Evolutionary conservation across 2,113 vertebrate genomes (phyloP).

Genomic region (Progne subis): DNA sequence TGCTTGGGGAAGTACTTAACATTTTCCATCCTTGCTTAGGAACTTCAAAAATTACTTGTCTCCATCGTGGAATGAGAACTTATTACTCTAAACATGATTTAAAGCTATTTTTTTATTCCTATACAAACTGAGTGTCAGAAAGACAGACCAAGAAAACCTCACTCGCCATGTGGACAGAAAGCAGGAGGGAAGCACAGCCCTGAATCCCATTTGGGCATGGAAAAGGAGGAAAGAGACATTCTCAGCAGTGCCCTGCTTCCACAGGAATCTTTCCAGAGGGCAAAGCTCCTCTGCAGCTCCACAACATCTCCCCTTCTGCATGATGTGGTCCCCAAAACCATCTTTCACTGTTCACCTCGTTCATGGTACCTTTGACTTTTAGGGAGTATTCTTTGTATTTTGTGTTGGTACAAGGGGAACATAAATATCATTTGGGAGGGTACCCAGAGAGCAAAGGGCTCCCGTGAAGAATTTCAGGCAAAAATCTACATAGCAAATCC

Average conservation of each 20-base stretch:
- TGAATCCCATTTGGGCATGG: background rate
- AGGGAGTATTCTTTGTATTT: background rate
- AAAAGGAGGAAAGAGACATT: background rate
- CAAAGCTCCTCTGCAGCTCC: background rate
- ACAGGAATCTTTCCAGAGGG: background rate
- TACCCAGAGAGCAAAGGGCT: background rate
- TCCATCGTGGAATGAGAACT: background rate
- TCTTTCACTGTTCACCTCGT: background rate
- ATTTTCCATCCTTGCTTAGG: background rate
- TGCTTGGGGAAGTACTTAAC: background rate
- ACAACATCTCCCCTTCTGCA: background rate
- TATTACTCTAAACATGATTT: background rate
- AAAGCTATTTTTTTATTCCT: background rate
- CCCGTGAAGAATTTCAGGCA: background rate
- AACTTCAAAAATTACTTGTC: background rate
- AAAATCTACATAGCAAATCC: background rate
- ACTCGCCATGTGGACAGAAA: background rate
- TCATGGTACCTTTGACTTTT: background rate
- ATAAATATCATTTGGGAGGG: background rate
- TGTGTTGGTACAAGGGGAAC: background rate
- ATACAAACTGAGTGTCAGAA: background rate
- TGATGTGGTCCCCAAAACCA: background rate
- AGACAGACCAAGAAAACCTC: background rate
- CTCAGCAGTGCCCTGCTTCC: background rate
- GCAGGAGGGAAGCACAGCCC: background rate